Conservation (phyloP, 2,888 invertebrate species). For the Rhynchonema sp. region DNA sequence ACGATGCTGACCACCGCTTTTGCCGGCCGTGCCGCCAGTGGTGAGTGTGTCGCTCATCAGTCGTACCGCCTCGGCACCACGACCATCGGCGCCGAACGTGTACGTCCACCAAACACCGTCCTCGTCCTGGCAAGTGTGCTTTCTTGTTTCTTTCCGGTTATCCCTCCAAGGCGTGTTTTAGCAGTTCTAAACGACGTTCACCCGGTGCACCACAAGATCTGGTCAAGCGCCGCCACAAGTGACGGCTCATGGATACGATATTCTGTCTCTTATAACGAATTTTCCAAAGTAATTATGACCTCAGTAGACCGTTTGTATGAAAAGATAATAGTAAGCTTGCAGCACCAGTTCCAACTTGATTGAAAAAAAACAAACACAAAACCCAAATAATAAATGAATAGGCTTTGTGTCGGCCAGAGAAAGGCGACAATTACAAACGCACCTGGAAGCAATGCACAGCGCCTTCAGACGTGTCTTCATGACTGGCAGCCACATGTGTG, state of each 20-base stretch:
- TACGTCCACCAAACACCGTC: slow-evolving; percentile 57
- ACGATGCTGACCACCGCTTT: no score
- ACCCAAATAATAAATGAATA: not conserved
- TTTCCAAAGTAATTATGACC: no score
- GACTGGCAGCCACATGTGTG: slow-evolving; percentile 53
- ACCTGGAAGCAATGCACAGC: slow-evolving; percentile 63
- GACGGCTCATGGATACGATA: no score
- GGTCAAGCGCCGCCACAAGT: no score
- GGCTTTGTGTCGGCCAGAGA: not conserved
- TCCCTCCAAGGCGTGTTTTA: no score
- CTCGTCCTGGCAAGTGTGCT: slow-evolving; percentile 18
- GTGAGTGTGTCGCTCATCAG: not conserved
- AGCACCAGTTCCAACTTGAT: no score
- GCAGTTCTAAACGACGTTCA: not conserved
- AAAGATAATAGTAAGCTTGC: no score
- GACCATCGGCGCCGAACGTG: slow-evolving; percentile 59
- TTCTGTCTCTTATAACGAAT: no score
- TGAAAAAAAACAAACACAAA: not conserved
- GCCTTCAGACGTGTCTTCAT: slow-evolving; percentile 60
- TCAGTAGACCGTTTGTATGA: no score
- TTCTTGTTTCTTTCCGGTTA: no score
- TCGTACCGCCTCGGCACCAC: slow-evolving; percentile 24
- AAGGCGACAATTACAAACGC: not conserved
- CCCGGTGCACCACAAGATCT: no score
- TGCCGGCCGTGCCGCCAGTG: not conserved